Base-by-base conservation (phyloP, 2,888 invertebrate species). In the Danaus chrysippus region DNA sequence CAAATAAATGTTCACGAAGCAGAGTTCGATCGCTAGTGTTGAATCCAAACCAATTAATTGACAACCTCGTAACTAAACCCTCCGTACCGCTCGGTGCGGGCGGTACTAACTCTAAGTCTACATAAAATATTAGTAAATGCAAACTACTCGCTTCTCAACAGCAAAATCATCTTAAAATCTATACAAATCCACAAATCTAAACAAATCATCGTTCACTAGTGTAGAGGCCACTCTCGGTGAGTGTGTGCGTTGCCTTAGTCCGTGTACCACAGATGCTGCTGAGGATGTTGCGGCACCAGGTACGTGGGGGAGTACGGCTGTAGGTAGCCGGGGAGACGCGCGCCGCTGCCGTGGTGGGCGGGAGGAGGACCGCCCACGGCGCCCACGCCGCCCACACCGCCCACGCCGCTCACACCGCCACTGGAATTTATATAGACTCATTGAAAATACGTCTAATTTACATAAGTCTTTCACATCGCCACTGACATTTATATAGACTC, bases 361-460 rank as follows among this genome's bases (percentile, higher is more conserved):
- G 97, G 96, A 56, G 96, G 96, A 49, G 96, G 93, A 93, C 96
- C 72, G 93, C 95, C 63, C 96, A 97, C 71, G 94, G 74, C 23
- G 23, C 75, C 76, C 46, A 76, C 97, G 67, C 96, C 96, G 78
- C 73, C 73, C 52, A 76, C 77, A 9, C 72, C 79, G 46, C 76
- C 63, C 6, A 81, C 78, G 11, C 79, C 79, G 43, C 77, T 65
- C 5, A 81, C 78, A 11, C 78, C 80, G 52, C 79, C 80, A 13
- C 82, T 84, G 75, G 0, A 70, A 67, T 34, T 34, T 34, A 2
- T 19, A 13, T 19, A 58, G 1, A 44, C 8, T 62, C 10, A 34
- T 12, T 15, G 34, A 46, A 23, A 49, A 49, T n/a, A n/a, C 12
- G 12, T n/a, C 43, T n/a, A 12, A 5, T 49, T 17, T 49, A 15